phyloP scores from a whole-genome alignment of 2,113 vertebrate genomes.

The Archocentrus centrarchus region DNA sequence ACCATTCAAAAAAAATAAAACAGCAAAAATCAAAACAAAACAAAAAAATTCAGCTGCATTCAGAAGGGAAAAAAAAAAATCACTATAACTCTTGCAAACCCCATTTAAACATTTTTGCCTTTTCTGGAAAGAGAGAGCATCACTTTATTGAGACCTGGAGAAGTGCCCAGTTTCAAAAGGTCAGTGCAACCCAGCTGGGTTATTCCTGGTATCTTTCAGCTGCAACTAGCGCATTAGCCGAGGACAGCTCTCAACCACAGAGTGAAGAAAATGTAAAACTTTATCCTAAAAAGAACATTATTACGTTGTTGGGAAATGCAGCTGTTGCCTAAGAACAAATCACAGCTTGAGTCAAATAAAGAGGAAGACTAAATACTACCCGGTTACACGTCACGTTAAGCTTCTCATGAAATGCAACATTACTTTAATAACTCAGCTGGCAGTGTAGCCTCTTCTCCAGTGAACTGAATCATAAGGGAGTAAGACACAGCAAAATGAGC shows the following conservation, averaged over 20 bases:
- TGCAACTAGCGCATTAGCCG: constrained; percentile 37
- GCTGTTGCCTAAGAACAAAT: constrained; percentile 13
- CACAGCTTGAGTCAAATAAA: background rate
- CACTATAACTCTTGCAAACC: constrained; percentile 14
- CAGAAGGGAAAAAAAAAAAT: constrained; percentile 2
- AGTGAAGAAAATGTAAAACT: constrained; percentile 43
- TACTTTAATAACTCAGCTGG: constrained; percentile 13
- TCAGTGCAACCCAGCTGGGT: constrained; percentile 61
- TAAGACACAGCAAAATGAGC: constrained; percentile 54
- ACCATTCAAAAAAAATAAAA: background rate
- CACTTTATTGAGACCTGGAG: constrained; percentile 70
- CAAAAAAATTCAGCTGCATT: background rate
- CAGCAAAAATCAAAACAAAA: background rate
- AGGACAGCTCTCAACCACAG: constrained; percentile 37
- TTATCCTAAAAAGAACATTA: constrained; percentile 40
- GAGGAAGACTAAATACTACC: background rate
- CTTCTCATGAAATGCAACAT: background rate
- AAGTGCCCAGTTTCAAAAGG: constrained; percentile 60
- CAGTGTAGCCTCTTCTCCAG: background rate
- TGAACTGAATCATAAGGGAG: constrained; percentile 57
- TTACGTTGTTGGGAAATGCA: constrained; percentile 34
- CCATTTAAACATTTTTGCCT: constrained; percentile 66
- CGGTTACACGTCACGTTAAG: background rate
- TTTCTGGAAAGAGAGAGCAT: constrained; percentile 64
- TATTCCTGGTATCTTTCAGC: constrained; percentile 69